phyloP scores from a whole-genome alignment of 2,888 invertebrate genomes.

The Cryptus viduatorius region DNA sequence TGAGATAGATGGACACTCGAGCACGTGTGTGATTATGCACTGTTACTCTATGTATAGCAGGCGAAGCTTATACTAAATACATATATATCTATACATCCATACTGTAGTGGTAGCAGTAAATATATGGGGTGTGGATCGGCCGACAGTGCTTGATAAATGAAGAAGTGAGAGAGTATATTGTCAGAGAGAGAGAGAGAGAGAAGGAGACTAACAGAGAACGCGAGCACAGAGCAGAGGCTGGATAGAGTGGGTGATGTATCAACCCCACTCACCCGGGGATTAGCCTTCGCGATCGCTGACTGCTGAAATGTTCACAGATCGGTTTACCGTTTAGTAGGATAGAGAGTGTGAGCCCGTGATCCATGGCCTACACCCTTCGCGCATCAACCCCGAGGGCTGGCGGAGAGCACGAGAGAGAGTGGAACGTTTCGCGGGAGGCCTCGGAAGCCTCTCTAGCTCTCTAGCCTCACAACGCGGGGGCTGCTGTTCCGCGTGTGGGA shows the following conservation, averaged over 20 bases:
- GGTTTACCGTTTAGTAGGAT: conserved; percentile 85
- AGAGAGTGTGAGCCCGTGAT: conserved; percentile 82
- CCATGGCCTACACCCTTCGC: conserved; percentile 75
- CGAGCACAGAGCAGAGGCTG: conserved; percentile 60
- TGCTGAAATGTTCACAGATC: conserved; percentile 85
- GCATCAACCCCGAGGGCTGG: conserved; percentile 31
- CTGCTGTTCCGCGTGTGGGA: conserved; percentile 85
- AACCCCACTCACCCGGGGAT: conserved; percentile 82
- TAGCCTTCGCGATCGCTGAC: conserved; percentile 84
- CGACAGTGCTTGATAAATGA: conserved; percentile 43
- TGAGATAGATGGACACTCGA: conserved; percentile 57
- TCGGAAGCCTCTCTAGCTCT: conserved; percentile 49
- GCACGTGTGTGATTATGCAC: conserved; percentile 63
- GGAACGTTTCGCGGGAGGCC: conserved; percentile 42
- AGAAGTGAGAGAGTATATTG: conserved; percentile 14
- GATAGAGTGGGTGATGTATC: conserved; percentile 78
- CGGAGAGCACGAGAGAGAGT: conserved; percentile 21
- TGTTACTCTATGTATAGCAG: conserved; percentile 9
- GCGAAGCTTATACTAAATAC: conserved; percentile 25
- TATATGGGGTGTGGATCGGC: conserved; percentile 56
- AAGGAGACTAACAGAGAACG: conserved; percentile 38
- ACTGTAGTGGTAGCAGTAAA: conserved; percentile 33
- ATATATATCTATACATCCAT: conserved; percentile 33
- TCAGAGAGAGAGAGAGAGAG: not conserved
- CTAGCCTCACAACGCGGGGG: conserved; percentile 66